Base-by-base conservation (phyloP, 2,113 vertebrate genomes). In the Fregata magnificens region DNA sequence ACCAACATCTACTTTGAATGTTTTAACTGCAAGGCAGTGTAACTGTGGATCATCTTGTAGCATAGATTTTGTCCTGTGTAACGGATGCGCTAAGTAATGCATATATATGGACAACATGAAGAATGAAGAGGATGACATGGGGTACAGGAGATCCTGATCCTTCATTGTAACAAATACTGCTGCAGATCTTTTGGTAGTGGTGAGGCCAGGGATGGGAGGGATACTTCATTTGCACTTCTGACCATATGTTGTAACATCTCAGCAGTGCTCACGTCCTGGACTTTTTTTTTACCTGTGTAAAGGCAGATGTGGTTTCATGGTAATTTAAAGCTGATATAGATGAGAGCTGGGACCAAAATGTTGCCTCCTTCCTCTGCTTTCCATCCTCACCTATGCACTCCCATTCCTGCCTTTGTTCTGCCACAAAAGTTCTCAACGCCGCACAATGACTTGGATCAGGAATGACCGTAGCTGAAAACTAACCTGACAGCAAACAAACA, bases 321-420 rank as follows among this genome's bases (percentile, higher is more conserved):
- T 38, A 22, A 76, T 84, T 95, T 63, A 82, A 86, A 63, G 22
- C 14, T 74, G 20, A 83, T 81, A 78, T 24, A 71, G 78, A 74
- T 52, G 69, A 91, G 22, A 79, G 9, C n/a, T 42, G n/a, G 32
- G 67, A 82, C n/a, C 59, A 82, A 95, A 79, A 78, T 47, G 7
- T 84, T 89, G 22, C n/a, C 50, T 94, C n/a, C 55, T 96, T 81
- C 65, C 72, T 91, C 50, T 86, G n/a, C 38, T 94, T 94, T 93
- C 61, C 52, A 89, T 78, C 47, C 29, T 56, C 52, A 94, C 65
- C 52, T 91, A 47, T 56, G 69, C 24, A 67, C 45, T 86, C 80
- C 59, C 16, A 52, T 82, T 93, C 65, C 83, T 91, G 77, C 47
- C 73, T 95, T 93, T 93, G 81, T 91, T 91, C 56, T 91, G 31